phyloP scores from a whole-genome alignment of 2,888 invertebrate species.

The Drosophila siamana region DNA sequence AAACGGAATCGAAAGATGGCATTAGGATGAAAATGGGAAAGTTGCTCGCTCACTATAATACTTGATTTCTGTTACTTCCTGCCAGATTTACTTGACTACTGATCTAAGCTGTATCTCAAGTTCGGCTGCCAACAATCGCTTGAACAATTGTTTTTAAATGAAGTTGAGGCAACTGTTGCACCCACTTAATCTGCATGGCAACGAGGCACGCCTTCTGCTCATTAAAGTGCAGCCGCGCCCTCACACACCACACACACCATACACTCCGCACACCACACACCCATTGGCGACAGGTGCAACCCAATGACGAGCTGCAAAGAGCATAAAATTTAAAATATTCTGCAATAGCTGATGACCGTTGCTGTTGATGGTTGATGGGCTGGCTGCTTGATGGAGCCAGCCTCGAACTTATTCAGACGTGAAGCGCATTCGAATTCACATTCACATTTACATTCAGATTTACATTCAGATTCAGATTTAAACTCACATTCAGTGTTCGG shows the following conservation, averaged over 20 bases:
- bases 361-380: conserved; percentile 29
- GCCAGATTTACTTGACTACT: no score
- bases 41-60: neutral
- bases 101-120: neutral
- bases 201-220: conserved; percentile 49
- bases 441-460: conserved; percentile 16
- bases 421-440: conserved; percentile 66
- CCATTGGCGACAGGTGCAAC: conserved; percentile 70
- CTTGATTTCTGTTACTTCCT: neutral
- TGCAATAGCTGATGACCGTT: conserved; percentile 52
- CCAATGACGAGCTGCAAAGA: conserved; percentile 40
- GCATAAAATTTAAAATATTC: conserved; percentile 50
- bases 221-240: conserved; percentile 64
- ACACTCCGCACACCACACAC: conserved; percentile 48
- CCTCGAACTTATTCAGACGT: conserved; percentile 78
- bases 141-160: conserved; percentile 23
- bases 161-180: conserved; percentile 26
- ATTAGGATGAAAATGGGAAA: neutral
- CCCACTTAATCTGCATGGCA: conserved; percentile 42
- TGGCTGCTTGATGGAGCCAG: conserved; percentile 42
- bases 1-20: neutral
- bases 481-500: conserved; percentile 6
- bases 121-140: neutral
- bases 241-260: conserved; percentile 51
- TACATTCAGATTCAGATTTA: conserved; percentile 7